Percentiles rank a stretch among this genome's conserved stretches.
These are phyloP conservation scores for Thunnus thynnus DNA, from an alignment of 2,113 vertebrate species.

Conservation along the genomic window DNA sequence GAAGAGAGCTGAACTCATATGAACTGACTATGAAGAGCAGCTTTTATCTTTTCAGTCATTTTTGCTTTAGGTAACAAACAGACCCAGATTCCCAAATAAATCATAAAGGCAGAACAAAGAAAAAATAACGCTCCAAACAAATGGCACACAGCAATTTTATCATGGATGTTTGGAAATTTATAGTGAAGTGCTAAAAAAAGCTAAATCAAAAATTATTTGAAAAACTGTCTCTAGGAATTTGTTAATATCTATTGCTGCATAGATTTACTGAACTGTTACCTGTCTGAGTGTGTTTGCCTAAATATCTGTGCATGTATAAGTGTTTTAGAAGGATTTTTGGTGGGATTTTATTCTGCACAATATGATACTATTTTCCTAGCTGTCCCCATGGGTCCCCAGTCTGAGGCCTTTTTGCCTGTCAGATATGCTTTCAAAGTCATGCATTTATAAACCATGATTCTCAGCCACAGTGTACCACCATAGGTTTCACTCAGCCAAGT, in stretches of 20 bases:
- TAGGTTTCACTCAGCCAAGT: slow-evolving; percentile 43
- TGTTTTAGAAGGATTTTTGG: slow-evolving; percentile 7
- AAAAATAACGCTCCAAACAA: slow-evolving; percentile 52
- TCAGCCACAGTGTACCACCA: slow-evolving; percentile 22
- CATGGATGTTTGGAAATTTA: slow-evolving; percentile 55
- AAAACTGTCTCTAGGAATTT: slow-evolving; percentile 43
- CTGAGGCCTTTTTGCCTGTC: slow-evolving; percentile 47
- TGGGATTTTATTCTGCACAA: slow-evolving; percentile 6
- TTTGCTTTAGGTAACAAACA: slow-evolving; percentile 68
- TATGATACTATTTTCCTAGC: slow-evolving; percentile 20
- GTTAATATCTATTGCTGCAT: slow-evolving; percentile 31
- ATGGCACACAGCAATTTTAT: slow-evolving; percentile 49
- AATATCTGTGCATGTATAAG: slow-evolving; percentile 4
- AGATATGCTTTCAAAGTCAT: slow-evolving; percentile 55
- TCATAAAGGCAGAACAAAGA: slow-evolving; percentile 52
- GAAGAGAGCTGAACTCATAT: slow-evolving; percentile 51
- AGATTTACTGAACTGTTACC: slow-evolving; percentile 41
- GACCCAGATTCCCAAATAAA: slow-evolving; percentile 56
- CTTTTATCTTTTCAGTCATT: slow-evolving; percentile 65
- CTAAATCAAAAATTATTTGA: slow-evolving; percentile 35
- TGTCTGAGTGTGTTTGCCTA: slow-evolving; percentile 19
- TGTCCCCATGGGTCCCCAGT: slow-evolving; percentile 32
- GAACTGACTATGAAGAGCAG: slow-evolving; percentile 60
- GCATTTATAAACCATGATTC: slow-evolving; percentile 62
- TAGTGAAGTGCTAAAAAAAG: slow-evolving; percentile 41